Conservation (phyloP, 2,888 invertebrate genomes). For the Neelides folsomi region DNA sequence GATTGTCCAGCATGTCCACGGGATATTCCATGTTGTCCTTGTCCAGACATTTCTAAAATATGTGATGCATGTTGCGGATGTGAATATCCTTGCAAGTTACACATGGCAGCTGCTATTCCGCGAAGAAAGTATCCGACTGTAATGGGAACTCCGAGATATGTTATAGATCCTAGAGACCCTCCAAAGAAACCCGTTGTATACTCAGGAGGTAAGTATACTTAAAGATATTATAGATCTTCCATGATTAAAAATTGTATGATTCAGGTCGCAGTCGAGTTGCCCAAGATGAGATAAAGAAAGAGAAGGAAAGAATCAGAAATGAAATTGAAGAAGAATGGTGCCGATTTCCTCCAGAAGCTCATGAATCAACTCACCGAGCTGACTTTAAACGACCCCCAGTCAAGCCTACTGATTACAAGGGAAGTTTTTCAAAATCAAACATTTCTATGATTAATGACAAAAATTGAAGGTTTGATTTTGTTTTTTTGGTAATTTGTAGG, state of each 20-base stretch:
- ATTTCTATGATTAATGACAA: too few relatives aligned
- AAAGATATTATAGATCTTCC: too few relatives aligned
- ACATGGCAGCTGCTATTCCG: conserved; percentile 28
- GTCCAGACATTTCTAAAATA: conserved; percentile 18
- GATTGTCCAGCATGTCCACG: conserved; percentile 26
- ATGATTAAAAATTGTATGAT: too few relatives aligned
- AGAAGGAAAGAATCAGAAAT: conserved; percentile 23
- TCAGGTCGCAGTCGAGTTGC: too few relatives aligned
- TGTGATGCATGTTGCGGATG: conserved; percentile 30
- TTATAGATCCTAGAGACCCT: conserved; percentile 26
- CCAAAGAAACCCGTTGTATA: conserved; percentile 25
- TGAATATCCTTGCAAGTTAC: conserved; percentile 31
- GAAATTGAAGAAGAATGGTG: conserved; percentile 28
- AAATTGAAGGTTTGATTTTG: too few relatives aligned
- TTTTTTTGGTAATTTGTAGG: too few relatives aligned
- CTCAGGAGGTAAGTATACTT: conserved; percentile 28
- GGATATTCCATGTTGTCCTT: conserved; percentile 28
- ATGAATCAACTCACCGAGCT: conserved; percentile 24
- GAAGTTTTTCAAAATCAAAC: conserved; percentile 4
- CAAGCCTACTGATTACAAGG: conserved; percentile 23
- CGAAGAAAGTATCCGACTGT: conserved; percentile 26
- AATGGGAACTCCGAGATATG: conserved; percentile 25
- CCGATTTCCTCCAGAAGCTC: conserved; percentile 25
- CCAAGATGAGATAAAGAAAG: conserved; percentile 18
- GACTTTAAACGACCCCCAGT: conserved; percentile 24